These are phyloP conservation scores for Rafetus swinhoei DNA, from an alignment of 2,113 vertebrate species.

Conservation along the genomic window DNA sequence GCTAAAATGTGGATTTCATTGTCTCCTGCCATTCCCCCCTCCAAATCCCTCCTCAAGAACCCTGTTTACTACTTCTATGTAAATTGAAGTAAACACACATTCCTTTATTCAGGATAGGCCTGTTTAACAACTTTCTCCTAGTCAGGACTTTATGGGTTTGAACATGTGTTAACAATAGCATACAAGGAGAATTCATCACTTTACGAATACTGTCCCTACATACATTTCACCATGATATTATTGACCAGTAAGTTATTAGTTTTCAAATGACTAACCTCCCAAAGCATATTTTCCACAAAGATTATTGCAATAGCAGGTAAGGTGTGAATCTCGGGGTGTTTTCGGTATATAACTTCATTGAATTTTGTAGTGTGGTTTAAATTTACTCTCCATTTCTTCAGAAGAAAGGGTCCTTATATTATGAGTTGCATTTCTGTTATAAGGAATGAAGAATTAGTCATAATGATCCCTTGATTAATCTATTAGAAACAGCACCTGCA, in stretches of 20 bases:
- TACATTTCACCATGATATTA: not conserved
- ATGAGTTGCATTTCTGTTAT: not conserved
- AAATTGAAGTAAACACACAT: not conserved
- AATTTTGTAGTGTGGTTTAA: slow-evolving; percentile 21
- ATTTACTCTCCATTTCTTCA: not conserved
- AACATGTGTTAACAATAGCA: not conserved
- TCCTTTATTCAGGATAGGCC: not conserved
- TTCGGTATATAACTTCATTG: not conserved
- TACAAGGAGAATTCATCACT: not conserved
- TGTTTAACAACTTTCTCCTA: not conserved
- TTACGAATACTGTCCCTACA: not conserved
- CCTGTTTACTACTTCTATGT: not conserved
- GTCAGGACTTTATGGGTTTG: not conserved
- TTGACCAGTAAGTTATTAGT: not conserved
- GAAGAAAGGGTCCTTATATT: not conserved
- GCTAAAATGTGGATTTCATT: not conserved
- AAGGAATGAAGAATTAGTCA: not conserved
- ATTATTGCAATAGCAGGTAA: not conserved
- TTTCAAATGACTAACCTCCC: not conserved
- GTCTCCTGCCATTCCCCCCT: not conserved
- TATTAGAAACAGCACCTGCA: not conserved
- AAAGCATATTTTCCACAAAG: not conserved
- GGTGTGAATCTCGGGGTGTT: not conserved
- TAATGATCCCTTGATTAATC: not conserved
- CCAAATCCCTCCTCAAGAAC: not conserved